Conservation (phyloP, 2,888 invertebrate species). For the Nymphalis urticae region DNA sequence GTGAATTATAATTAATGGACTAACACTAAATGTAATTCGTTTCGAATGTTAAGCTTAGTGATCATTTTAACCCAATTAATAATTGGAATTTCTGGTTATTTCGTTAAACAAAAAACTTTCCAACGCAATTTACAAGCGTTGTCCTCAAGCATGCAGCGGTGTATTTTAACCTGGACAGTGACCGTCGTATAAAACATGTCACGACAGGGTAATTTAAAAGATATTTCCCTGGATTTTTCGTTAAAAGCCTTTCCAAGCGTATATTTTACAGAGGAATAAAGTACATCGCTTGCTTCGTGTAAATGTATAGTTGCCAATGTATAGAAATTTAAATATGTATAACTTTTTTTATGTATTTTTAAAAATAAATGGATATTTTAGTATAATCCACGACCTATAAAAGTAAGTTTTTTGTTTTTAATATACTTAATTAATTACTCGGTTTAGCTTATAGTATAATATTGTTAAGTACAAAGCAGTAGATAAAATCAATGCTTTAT, state of each 20-base stretch:
- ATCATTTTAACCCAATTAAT: neutral
- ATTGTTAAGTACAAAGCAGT: too few relatives aligned
- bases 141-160: constrained; percentile 31
- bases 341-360: too few relatives aligned
- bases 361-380: too few relatives aligned
- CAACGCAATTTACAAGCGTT: constrained; percentile 32
- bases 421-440: too few relatives aligned
- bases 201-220: constrained; percentile 28
- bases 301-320: neutral
- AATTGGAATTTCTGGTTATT: constrained; percentile 14
- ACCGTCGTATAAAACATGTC: constrained; percentile 30
- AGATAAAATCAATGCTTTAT: too few relatives aligned
- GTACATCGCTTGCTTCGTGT: neutral
- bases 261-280: constrained; percentile 6
- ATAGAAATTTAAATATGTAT: too few relatives aligned
- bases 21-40: too few relatives aligned
- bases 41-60: neutral
- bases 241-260: constrained; percentile 24
- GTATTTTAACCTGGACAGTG: constrained; percentile 33
- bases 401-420: too few relatives aligned
- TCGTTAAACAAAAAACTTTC: constrained; percentile 18
- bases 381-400: too few relatives aligned
- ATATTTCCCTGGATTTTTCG: constrained; percentile 23
- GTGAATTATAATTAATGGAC: too few relatives aligned
- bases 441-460: too few relatives aligned